Conservation (phyloP, 2,797 vertebrate species). For the Catharus ustulatus region DNA sequence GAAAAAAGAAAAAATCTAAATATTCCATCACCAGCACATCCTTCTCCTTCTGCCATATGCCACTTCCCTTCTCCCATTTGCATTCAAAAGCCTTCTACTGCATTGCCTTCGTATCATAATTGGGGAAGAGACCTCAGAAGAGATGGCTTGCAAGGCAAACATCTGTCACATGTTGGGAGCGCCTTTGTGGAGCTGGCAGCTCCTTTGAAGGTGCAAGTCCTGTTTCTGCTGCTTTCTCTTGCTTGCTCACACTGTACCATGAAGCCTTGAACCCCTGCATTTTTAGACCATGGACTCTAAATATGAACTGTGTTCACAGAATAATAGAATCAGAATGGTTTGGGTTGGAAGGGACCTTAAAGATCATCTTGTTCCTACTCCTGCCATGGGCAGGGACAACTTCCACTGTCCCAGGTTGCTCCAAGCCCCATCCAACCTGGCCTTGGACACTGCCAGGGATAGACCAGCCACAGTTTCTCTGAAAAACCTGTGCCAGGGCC, state of each 20-base stretch:
- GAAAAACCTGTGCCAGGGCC: not conserved
- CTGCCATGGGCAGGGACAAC: not conserved
- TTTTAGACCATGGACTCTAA: not conserved
- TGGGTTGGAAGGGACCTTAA: not conserved
- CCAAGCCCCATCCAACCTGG: fast-evolving
- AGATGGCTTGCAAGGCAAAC: slow-evolving; percentile 6
- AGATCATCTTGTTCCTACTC: fast-evolving
- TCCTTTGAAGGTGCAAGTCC: not conserved
- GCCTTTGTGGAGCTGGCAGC: not conserved
- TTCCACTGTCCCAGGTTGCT: not conserved
- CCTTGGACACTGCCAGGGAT: not conserved
- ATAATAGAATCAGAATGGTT: not conserved
- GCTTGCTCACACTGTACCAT: not conserved
- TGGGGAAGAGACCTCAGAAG: not conserved
- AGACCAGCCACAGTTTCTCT: not conserved
- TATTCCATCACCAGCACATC: not conserved
- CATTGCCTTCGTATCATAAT: not conserved
- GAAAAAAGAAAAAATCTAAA: not conserved
- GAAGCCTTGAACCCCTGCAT: not conserved
- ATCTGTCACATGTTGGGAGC: not conserved
- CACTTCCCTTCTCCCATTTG: slow-evolving; percentile 7
- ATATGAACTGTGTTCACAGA: fast-evolving
- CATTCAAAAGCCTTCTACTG: slow-evolving; percentile 26
- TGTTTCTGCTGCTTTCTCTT: not conserved
- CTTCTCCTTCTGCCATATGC: not conserved